Percentiles rank a stretch among this genome's conserved stretches.
Conservation (phyloP, 2,113 vertebrate species). For the Vombatus ursinus region DNA sequence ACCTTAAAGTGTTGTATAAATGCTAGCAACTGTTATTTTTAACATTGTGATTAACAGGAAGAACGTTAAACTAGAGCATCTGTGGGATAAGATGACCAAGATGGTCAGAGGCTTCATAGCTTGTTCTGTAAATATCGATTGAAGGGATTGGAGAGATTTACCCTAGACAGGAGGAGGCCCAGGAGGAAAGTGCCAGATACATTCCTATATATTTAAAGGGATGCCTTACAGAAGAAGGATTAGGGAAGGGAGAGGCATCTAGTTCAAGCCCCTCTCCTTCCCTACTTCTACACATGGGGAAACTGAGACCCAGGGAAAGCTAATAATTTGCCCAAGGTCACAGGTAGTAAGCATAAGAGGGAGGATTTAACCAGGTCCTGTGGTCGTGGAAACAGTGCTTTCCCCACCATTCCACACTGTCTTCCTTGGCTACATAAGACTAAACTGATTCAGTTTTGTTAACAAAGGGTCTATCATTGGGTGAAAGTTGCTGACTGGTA, state of each 20-base stretch:
- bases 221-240: not conserved
- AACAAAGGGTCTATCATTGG: no score
- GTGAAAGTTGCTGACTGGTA: no score
- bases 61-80: not conserved
- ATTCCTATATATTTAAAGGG: not conserved
- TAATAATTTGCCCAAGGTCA: not conserved
- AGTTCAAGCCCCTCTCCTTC: not conserved
- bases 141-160: not conserved
- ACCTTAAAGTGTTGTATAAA: not conserved
- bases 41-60: not conserved
- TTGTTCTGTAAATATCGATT: not conserved
- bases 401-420: no score
- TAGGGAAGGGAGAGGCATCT: not conserved
- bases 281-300: no score
- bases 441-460: no score
- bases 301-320: not conserved
- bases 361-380: not conserved
- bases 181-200: not conserved
- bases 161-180: not conserved
- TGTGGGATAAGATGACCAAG: not conserved
- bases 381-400: no score
- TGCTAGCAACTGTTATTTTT: not conserved
- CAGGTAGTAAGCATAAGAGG: not conserved
- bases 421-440: no score
- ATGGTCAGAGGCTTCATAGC: not conserved